phyloP scores from a whole-genome alignment of 2,888 invertebrate genomes.

The Xylocampa areola region DNA sequence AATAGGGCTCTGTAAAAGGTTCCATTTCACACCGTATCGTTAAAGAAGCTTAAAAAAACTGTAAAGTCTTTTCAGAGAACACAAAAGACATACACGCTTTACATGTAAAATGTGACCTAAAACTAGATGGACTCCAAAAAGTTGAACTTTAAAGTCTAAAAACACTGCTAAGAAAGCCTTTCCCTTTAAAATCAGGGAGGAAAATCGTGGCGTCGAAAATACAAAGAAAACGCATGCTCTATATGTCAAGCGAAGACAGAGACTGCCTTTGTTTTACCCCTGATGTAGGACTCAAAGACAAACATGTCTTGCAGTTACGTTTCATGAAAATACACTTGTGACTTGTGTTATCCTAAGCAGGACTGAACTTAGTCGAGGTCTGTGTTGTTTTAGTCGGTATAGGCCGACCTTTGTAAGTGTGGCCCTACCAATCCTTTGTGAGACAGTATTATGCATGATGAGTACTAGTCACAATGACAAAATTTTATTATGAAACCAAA shows the following conservation, averaged over 20 bases:
- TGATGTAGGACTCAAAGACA: background rate
- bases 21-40: no score
- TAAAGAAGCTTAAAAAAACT: background rate
- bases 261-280: background rate
- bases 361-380: no score
- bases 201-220: background rate
- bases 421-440: no score
- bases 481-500: no score
- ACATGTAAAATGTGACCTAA: constrained; percentile 21
- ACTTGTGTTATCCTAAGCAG: background rate
- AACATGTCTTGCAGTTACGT: no score
- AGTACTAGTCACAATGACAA: no score
- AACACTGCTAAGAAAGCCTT: constrained; percentile 2
- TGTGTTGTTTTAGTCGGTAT: no score
- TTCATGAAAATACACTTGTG: background rate
- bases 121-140: background rate
- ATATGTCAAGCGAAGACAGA: background rate
- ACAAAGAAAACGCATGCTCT: background rate
- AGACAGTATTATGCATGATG: no score
- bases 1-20: no score
- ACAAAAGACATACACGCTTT: background rate
- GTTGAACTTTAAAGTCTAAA: background rate
- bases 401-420: no score
- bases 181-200: background rate
- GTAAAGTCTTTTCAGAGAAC: background rate